phyloP scores from a whole-genome alignment of 2,888 invertebrate genomes.

The Aspidiotus destructor region DNA sequence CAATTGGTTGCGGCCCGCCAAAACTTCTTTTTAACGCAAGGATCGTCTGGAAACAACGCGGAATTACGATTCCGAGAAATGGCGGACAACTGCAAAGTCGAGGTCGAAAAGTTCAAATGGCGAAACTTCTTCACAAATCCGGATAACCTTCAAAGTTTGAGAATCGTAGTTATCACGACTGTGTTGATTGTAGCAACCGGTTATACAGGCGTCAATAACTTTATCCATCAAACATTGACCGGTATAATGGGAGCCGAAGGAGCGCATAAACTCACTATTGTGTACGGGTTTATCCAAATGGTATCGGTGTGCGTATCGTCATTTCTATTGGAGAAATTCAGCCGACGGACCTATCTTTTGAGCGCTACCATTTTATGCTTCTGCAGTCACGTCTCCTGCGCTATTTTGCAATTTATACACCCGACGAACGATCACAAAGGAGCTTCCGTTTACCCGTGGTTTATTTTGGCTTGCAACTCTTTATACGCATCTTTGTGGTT shows the following conservation, averaged over 20 bases:
- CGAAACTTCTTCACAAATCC: constrained; percentile 6
- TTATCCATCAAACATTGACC: too few species aligned
- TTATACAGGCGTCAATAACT: too few species aligned
- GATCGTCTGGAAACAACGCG: too few species aligned
- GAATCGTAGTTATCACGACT: constrained; percentile 13
- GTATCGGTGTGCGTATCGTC: constrained; percentile 7
- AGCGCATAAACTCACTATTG: too few species aligned
- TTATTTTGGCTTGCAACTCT: constrained; percentile 1
- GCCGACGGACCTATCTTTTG: constrained; percentile 9
- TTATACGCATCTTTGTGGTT: constrained; percentile 7
- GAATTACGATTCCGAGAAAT: too few species aligned
- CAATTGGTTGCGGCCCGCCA: too few species aligned
- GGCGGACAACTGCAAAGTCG: too few species aligned
- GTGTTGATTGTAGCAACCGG: constrained; percentile 1
- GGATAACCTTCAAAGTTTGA: constrained; percentile 9
- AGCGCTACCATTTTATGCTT: not conserved
- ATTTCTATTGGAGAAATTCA: constrained; percentile 9
- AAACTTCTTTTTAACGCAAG: too few species aligned
- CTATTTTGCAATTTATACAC: not conserved
- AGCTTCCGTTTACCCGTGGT: not conserved
- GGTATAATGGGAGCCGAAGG: too few species aligned
- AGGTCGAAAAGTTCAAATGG: not conserved
- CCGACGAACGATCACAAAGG: not conserved
- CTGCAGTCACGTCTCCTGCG: constrained; percentile 6
- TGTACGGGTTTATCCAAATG: constrained; percentile 13